Evolutionary conservation across 2,797 vertebrate genomes (phyloP).

Genomic region (Denticeps clupeoides): DNA sequence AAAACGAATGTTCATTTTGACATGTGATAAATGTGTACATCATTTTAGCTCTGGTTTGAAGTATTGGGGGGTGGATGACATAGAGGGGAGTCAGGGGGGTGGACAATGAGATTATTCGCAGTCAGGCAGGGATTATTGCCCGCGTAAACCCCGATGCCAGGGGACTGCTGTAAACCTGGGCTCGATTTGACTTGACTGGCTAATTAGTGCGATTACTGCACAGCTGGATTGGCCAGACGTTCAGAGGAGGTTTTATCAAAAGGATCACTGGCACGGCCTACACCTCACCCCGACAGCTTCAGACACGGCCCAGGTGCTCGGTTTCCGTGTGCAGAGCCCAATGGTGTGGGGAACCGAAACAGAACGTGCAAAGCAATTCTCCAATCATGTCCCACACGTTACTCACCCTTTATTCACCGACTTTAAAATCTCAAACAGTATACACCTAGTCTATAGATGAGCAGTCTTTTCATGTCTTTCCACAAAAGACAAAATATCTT

Average conservation of each 20-base stretch:
- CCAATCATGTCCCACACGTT: background rate
- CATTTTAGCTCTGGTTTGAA: conserved; percentile 23
- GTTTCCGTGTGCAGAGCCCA: conserved; percentile 45
- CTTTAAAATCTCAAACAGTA: too few species aligned
- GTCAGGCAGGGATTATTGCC: conserved; percentile 37
- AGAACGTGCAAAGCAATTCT: conserved; percentile 7
- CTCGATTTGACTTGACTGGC: conserved; percentile 68
- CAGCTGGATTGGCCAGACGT: conserved; percentile 83
- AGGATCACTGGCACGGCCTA: conserved; percentile 75
- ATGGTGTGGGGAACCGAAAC: conserved; percentile 46
- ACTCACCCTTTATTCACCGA: background rate
- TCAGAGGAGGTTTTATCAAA: conserved; percentile 79
- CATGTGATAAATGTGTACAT: background rate
- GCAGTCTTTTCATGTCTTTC: too few species aligned
- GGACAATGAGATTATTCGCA: conserved; percentile 47
- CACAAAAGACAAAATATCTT: too few species aligned
- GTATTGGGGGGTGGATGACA: conserved; percentile 32
- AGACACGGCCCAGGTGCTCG: conserved; percentile 29
- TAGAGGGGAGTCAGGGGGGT: background rate
- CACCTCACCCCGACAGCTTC: conserved; percentile 74
- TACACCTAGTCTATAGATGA: too few species aligned
- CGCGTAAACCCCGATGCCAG: conserved; percentile 39
- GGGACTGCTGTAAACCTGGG: conserved; percentile 33
- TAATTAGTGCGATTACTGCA: conserved; percentile 97
- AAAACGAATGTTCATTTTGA: too few species aligned